Evolutionary conservation across 2,797 vertebrate species (phyloP), one percentile per base, ranked within the genome.

Genomic region (Lophius americanus): DNA sequence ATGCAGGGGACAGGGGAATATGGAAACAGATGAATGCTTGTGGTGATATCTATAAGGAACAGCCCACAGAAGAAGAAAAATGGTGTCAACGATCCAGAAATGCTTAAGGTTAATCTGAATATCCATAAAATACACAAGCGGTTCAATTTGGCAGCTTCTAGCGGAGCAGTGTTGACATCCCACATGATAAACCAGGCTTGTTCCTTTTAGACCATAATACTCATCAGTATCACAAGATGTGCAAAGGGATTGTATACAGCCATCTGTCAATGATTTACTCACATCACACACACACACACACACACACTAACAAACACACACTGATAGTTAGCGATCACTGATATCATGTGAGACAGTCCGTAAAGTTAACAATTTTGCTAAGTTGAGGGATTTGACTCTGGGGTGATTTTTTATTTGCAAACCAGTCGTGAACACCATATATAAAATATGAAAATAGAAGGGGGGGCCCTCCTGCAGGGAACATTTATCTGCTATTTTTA

Each of bases 321-420:
- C 6, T 23, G 13, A 37, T 4, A n/a, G 56, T 56, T 43, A 50
- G 9, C 44, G 14, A 57, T 52, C 37, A 47, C 12, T 37, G 2
- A 58, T 38, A 64, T 68, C 76, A 75, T 75, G 71, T 74, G 76
- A 70, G 41, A 11, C 11, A 41, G 58, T 9, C 59, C 42, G n/a
- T 75, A 64, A 75, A 75, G 47, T 51, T 42, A 51, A 69, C n/a
- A 37, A 14, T 48, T 46, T 35, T 33, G 11, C 14, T 11, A 36
- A 36, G 3, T 7, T 50, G 7, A 5, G 5, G 6, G 37, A 2
- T 38, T 38, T 4, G 37, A 38, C 37, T 1, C 23, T 23, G 23
- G 23, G 23, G 23, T 23, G 23, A 23, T 23, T 23, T 2, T 23
- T 23, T 23, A 23, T 23, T 23, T 23, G 23, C 23, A 23, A 23